These are phyloP conservation scores for Oncopodura yosiiana DNA, from an alignment of 1,140 invertebrate species.

Conservation along the genomic window DNA sequence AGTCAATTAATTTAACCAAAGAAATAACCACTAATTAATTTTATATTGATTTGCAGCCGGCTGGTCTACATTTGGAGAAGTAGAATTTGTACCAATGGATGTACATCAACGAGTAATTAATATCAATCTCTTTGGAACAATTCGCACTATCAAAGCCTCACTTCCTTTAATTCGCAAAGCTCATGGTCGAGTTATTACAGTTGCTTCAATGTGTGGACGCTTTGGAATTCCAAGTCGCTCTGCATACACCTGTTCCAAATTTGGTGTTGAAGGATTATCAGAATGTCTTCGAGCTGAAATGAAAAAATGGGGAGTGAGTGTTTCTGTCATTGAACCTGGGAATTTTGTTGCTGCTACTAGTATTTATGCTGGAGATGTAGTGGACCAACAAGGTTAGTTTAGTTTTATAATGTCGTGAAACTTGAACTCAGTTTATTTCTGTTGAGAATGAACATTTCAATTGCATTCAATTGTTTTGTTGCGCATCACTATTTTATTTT, in stretches of 20 bases:
- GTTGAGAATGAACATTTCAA: no score
- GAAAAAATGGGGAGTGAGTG: slow-evolving; percentile 58
- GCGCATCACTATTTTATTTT: no score
- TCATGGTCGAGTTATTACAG: slow-evolving; percentile 43
- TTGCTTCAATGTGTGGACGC: slow-evolving; percentile 52
- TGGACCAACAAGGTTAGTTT: slow-evolving; percentile 60
- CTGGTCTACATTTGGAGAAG: slow-evolving; percentile 74
- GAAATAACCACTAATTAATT: not conserved
- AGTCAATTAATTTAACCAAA: not conserved
- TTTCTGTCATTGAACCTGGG: slow-evolving; percentile 68
- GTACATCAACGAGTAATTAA: slow-evolving; percentile 62
- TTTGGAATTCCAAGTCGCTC: slow-evolving; percentile 64
- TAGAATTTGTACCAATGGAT: slow-evolving; percentile 72
- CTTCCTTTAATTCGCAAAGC: slow-evolving; percentile 64
- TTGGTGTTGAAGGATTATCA: slow-evolving; percentile 67
- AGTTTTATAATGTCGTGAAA: no score
- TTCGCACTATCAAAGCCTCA: slow-evolving; percentile 52
- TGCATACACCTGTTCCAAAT: slow-evolving; percentile 64
- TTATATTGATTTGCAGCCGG: slow-evolving; percentile 7
- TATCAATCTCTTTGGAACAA: slow-evolving; percentile 59
- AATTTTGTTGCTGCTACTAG: slow-evolving; percentile 59
- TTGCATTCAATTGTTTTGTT: no score
- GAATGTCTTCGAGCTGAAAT: slow-evolving; percentile 71
- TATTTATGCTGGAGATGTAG: slow-evolving; percentile 47
- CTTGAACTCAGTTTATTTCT: no score